phyloP scores from a whole-genome alignment of 2,888 invertebrate genomes.

The Tachina lurida region DNA sequence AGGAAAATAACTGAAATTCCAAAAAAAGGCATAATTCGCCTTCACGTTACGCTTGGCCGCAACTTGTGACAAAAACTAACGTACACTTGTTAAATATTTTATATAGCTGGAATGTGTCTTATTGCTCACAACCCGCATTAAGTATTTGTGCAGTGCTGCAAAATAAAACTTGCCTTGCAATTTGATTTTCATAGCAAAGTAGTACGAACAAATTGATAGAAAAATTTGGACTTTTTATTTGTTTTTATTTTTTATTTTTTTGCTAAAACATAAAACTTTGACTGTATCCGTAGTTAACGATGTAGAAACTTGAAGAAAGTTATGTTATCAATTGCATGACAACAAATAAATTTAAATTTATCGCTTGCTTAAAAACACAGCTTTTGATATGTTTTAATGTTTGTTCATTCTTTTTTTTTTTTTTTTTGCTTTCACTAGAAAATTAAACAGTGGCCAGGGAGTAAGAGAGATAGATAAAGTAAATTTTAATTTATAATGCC shows the following conservation, averaged over 20 bases:
- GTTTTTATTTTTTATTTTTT: slow-evolving; percentile 16
- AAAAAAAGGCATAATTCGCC: slow-evolving; percentile 76
- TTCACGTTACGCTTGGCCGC: slow-evolving; percentile 70
- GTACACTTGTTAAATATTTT: slow-evolving; percentile 59
- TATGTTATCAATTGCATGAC: slow-evolving; percentile 81
- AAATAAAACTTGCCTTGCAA: slow-evolving; percentile 5
- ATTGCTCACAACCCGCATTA: not conserved
- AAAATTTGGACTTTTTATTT: slow-evolving; percentile 27
- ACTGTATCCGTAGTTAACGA: slow-evolving; percentile 82
- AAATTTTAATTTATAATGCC: slow-evolving; percentile 26
- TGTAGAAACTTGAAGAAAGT: slow-evolving; percentile 82
- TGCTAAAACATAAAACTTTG: slow-evolving; percentile 79
- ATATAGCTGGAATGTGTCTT: slow-evolving; percentile 38
- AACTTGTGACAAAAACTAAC: slow-evolving; percentile 16
- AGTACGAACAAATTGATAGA: slow-evolving; percentile 38
- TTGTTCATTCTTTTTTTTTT: not conserved
- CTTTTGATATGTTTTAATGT: slow-evolving; percentile 42
- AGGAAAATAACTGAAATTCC: not conserved
- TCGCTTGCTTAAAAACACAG: slow-evolving; percentile 71
- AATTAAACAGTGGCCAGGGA: slow-evolving; percentile 18
- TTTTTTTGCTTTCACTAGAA: not conserved
- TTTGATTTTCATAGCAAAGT: slow-evolving; percentile 58
- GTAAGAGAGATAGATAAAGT: not conserved
- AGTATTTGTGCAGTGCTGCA: not conserved
- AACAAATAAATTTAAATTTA: slow-evolving; percentile 82